Percentiles rank a stretch among this genome's conserved stretches.
These are phyloP conservation scores for Psix sp. DNA, from an alignment of 1,140 invertebrate species.

Conservation along the genomic window DNA sequence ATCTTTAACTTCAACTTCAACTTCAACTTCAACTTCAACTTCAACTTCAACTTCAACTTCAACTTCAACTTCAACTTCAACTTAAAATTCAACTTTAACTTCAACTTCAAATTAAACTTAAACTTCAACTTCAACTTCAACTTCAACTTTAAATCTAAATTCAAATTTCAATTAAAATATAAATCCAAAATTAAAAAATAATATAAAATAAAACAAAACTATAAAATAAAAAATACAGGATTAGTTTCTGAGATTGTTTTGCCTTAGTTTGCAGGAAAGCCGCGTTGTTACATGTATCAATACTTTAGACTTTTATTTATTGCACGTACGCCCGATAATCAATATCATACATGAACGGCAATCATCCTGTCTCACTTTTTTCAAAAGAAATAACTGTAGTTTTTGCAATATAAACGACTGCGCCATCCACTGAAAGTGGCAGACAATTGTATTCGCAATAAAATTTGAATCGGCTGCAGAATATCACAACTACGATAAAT, in stretches of 20 bases:
- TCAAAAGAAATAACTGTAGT: slow-evolving; percentile 4
- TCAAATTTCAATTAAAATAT: too few species aligned
- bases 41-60: too few species aligned
- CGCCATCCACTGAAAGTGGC: background rate
- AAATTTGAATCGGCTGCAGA: slow-evolving; percentile 12
- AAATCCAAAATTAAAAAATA: too few species aligned
- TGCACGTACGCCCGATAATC: background rate
- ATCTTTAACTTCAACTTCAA: too few species aligned
- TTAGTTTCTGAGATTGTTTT: background rate
- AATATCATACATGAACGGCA: slow-evolving; percentile 1
- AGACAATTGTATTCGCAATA: slow-evolving; percentile 10
- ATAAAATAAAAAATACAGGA: too few species aligned
- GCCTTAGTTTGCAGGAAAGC: background rate
- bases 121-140: too few species aligned
- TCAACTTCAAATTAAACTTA: too few species aligned
- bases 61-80: too few species aligned
- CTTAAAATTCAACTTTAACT: too few species aligned
- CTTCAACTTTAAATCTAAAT: too few species aligned
- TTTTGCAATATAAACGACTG: slow-evolving; percentile 17
- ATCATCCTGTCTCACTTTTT: slow-evolving; percentile 5
- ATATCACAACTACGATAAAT: slow-evolving; percentile 8
- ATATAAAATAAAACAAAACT: too few species aligned
- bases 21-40: too few species aligned
- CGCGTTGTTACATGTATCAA: background rate
- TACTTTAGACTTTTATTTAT: background rate